Evolutionary conservation across 2,113 vertebrate genomes (phyloP).

Genomic region (Cebus imitator): DNA sequence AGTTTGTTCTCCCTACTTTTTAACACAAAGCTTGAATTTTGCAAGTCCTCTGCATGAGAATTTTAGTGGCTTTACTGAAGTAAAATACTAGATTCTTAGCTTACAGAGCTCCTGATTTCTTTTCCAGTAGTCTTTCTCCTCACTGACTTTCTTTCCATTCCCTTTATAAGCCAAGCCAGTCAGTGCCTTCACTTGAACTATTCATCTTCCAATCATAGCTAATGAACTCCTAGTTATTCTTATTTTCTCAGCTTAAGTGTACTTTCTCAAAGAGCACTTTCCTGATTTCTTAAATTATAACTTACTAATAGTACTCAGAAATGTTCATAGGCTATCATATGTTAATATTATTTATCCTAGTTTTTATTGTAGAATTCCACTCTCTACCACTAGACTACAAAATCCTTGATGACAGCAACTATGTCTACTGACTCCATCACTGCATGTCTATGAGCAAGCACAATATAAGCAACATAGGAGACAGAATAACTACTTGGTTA

Average conservation of each 20-base stretch:
- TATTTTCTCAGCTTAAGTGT: not conserved
- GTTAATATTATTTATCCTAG: not conserved
- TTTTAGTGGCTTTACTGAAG: not conserved
- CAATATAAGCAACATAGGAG: not conserved
- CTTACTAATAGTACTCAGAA: not conserved
- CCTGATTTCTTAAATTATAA: not conserved
- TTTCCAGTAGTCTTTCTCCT: not conserved
- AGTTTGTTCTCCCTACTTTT: not conserved
- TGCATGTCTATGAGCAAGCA: not conserved
- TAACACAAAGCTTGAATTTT: not conserved
- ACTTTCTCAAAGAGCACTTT: not conserved
- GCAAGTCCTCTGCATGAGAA: not conserved
- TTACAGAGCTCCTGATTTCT: not conserved
- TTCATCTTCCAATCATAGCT: not conserved
- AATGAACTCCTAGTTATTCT: not conserved
- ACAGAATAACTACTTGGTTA: not conserved
- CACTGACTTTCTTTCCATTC: not conserved
- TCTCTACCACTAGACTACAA: not conserved
- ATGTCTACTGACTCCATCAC: not conserved
- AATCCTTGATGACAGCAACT: too few relatives aligned
- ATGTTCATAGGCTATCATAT: not conserved
- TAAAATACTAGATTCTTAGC: not conserved
- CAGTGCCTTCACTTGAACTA: rapidly evolving
- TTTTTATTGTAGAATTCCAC: not conserved
- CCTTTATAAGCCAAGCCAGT: not conserved